phyloP scores from a whole-genome alignment of 2,113 vertebrate species.

The Lepidothrix coronata region DNA sequence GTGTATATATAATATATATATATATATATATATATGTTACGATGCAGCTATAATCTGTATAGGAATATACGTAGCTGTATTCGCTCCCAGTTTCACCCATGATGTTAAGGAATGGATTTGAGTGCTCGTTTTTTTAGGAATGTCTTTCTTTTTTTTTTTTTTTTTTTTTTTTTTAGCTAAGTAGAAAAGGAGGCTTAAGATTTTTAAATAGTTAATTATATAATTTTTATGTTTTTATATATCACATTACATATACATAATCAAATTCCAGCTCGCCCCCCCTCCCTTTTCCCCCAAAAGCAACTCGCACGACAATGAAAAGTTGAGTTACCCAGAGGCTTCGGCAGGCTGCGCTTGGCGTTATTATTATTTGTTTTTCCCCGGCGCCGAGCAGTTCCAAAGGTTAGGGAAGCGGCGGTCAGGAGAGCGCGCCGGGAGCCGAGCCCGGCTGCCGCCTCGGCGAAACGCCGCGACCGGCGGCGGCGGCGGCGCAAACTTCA shows the following conservation, averaged over 20 bases:
- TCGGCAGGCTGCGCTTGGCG: neutral
- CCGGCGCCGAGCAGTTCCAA: conserved; percentile 1
- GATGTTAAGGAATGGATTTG: neutral
- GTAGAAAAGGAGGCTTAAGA: neutral
- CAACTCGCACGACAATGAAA: neutral
- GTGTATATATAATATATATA: neutral
- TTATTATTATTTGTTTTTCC: neutral
- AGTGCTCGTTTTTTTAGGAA: neutral
- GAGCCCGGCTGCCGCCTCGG: neutral
- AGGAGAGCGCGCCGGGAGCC: neutral
- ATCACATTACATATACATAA: too few species aligned
- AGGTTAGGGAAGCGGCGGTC: neutral
- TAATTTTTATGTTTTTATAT: neutral
- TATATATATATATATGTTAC: rapidly evolving
- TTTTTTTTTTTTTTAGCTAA: neutral
- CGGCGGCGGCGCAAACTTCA: conserved; percentile 39
- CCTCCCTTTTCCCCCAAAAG: neutral
- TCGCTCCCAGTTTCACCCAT: neutral
- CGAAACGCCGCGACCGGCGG: neutral
- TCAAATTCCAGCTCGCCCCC: neutral
- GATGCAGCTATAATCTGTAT: neutral
- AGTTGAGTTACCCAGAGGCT: neutral
- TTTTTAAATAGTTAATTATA: neutral
- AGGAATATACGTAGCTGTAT: neutral
- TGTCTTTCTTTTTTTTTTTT: neutral